phyloP scores from a whole-genome alignment of 2,113 vertebrate genomes.

The Colistium nudipinnis region DNA sequence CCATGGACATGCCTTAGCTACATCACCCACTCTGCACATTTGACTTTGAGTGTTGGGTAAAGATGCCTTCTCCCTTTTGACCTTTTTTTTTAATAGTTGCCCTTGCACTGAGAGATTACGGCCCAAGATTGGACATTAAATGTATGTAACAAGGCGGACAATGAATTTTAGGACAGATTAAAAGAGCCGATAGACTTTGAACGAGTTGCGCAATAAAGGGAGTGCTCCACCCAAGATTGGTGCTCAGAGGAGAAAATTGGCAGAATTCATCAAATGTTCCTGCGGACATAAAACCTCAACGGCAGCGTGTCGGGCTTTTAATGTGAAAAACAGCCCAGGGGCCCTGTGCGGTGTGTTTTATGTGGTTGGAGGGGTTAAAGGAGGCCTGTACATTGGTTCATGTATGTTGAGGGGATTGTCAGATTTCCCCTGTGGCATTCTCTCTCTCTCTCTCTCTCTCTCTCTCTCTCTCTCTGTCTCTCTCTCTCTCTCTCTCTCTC shows the following conservation, averaged over 20 bases:
- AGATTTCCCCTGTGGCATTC: constrained; percentile 85
- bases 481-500: constrained; percentile 66
- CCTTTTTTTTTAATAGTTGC: constrained; percentile 39
- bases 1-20: not conserved
- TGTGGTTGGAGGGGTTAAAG: constrained; percentile 79
- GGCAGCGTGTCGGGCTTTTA: constrained; percentile 59
- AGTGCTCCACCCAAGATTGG: constrained; percentile 58
- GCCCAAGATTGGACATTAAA: constrained; percentile 59
- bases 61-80: constrained; percentile 36
- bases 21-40: not conserved
- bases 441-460: constrained; percentile 69
- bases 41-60: constrained; percentile 15
- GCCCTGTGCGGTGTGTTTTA: constrained; percentile 72
- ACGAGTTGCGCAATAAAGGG: constrained; percentile 61
- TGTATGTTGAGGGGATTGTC: constrained; percentile 78
- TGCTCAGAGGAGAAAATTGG: constrained; percentile 72
- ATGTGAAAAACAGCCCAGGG: constrained; percentile 74
- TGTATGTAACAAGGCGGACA: constrained; percentile 48
- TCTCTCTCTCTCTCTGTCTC: constrained; percentile 67
- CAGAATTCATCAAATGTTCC: constrained; percentile 77
- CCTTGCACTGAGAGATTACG: constrained; percentile 33
- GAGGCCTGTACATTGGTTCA: constrained; percentile 67
- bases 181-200: constrained; percentile 51
- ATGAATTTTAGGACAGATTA: constrained; percentile 52
- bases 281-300: constrained; percentile 59